Evolutionary conservation across 2,113 vertebrate species (phyloP), one percentile per base, ranked within the genome.

Genomic region (Pipra filicauda): DNA sequence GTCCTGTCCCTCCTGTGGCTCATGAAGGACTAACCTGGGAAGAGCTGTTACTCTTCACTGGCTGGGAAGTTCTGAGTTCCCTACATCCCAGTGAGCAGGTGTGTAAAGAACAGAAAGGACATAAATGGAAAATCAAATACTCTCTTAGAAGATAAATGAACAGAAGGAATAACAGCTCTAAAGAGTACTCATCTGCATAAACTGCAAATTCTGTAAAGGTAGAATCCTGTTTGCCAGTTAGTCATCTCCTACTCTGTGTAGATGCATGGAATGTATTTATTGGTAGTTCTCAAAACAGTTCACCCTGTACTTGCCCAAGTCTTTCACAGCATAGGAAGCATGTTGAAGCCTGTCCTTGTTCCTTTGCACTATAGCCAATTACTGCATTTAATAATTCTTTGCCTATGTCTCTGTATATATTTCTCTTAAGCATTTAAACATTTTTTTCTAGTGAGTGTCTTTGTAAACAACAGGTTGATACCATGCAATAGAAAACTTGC

Each of bases 251-350:
- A 91, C 54, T 86, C 78, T 73, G n/a, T 95, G 75, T 92, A 83
- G 75, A 62, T 93, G 94, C 7, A 18, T 62, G 91, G 88, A 93
- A 96, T 88, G 52, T 57, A 80, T 89, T 92, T 96, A 95, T 88
- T 96, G 94, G 88, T 87, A 89, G 81, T 78, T 88, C 65, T 91
- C 85, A 94, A 85, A 96, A 55, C 33, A 80, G 91, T 80, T 85
- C 33, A 66, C 88, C 87, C 94, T 89, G 66, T 96, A 39, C 73
- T 85, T 86, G 87, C 61, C 20, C 9, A 54, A 91, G 41, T 55
- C 65, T 92, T 93, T 95, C 88, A 89, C 86, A 74, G 77, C 94
- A 77, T 26, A 52, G 64, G 46, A 88, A 59, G 72, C 95, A 58
- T 86, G 96, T 77, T 93, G 51, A 58, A 95, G 79, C 95, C 79